Conservation (phyloP, 2,888 invertebrate genomes). For the Eulithis testata region DNA sequence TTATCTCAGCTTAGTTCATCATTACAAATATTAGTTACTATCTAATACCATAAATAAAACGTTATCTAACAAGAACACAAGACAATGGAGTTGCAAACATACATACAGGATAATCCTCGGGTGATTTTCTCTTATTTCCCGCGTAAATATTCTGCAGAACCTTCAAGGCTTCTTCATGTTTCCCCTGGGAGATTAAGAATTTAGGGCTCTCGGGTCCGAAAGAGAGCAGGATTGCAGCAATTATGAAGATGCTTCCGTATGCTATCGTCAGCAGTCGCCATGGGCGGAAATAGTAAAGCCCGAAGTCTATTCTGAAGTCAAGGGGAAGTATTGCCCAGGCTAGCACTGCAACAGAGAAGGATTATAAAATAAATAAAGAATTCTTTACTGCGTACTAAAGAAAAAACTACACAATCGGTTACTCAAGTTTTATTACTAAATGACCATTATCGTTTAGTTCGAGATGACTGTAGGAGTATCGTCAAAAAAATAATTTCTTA, state of each 20-base stretch:
- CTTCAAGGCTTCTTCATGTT: constrained; percentile 85
- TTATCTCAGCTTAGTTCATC: neutral
- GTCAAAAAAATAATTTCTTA: no score
- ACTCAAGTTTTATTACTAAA: no score
- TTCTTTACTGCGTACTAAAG: no score
- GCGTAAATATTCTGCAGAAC: constrained; percentile 86
- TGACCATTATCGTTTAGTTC: no score
- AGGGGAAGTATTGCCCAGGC: constrained; percentile 88
- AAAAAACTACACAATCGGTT: no score
- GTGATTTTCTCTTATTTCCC: constrained; percentile 65
- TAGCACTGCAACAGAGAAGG: constrained; percentile 70
- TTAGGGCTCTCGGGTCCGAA: constrained; percentile 91
- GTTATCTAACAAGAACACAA: constrained; percentile 11
- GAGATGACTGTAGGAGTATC: no score
- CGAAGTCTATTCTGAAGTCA: constrained; percentile 70
- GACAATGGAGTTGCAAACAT: constrained; percentile 31
- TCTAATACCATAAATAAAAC: constrained; percentile 7
- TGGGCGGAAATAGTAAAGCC: constrained; percentile 85
- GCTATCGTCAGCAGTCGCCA: constrained; percentile 90
- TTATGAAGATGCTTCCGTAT: constrained; percentile 85
- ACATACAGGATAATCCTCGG: constrained; percentile 79
- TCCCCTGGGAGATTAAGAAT: constrained; percentile 87
- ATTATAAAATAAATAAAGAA: no score
- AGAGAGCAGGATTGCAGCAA: constrained; percentile 82
- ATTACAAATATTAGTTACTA: neutral